Evolutionary conservation across 2,113 vertebrate genomes (phyloP).

Genomic region (Scortum barcoo): DNA sequence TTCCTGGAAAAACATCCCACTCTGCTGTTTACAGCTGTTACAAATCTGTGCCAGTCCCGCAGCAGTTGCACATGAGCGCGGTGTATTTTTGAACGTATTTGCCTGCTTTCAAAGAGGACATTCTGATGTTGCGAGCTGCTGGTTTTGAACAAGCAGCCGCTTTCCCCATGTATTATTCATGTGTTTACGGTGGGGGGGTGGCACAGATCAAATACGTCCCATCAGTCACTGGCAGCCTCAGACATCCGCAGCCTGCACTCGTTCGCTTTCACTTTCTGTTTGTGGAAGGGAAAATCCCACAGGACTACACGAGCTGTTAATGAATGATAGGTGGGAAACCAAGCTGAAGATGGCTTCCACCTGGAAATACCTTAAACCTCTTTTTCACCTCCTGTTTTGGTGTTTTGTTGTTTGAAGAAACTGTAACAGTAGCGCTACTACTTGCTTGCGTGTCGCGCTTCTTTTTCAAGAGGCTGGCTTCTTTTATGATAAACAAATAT

Average conservation of each 20-base stretch:
- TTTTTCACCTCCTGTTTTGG: neutral
- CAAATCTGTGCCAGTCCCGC: neutral
- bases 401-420: neutral
- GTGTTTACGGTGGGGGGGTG: constrained; percentile 9
- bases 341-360: constrained; percentile 1
- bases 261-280: constrained; percentile 17
- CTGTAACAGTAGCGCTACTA: neutral
- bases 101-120: constrained; percentile 5
- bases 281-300: constrained; percentile 28
- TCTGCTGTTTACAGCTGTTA: neutral
- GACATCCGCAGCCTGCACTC: neutral
- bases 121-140: constrained; percentile 19
- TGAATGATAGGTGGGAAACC: constrained; percentile 8
- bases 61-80: neutral
- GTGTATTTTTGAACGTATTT: constrained; percentile 17
- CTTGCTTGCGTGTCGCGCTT: neutral
- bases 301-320: neutral
- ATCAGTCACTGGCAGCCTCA: constrained; percentile 32
- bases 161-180: constrained; percentile 56
- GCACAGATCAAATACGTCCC: constrained; percentile 51
- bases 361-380: constrained; percentile 2
- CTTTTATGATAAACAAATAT: neutral
- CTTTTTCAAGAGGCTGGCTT: constrained; percentile 2
- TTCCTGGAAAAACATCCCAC: neutral
- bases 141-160: constrained; percentile 24